These are phyloP conservation scores for Sminthurides bifidus DNA, from an alignment of 1,140 invertebrate species.

Conservation along the genomic window DNA sequence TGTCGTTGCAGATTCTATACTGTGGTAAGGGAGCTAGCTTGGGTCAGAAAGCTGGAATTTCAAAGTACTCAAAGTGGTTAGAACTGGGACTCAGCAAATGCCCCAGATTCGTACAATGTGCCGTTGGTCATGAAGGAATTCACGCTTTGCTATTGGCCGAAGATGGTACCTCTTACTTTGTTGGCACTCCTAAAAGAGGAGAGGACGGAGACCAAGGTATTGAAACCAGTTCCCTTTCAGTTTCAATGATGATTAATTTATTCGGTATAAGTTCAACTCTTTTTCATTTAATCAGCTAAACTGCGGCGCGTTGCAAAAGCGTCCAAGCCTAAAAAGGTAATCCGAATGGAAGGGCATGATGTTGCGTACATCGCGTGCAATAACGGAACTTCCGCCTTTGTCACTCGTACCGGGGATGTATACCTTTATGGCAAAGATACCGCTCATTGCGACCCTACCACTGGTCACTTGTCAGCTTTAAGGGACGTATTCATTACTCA, in stretches of 20 bases:
- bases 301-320: conserved; percentile 75
- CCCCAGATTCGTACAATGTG: conserved; percentile 61
- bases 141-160: conserved; percentile 79
- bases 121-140: conserved; percentile 83
- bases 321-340: conserved; percentile 82
- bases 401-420: conserved; percentile 75
- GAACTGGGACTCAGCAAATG: conserved; percentile 64
- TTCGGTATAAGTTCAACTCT: too few relatives aligned
- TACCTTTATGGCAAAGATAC: conserved; percentile 94
- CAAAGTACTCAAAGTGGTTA: conserved; percentile 52
- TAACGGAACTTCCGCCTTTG: conserved; percentile 83
- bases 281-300: conserved; percentile 51
- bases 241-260: too few relatives aligned
- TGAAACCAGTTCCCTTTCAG: neutral
- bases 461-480: conserved; percentile 56
- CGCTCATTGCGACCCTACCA: conserved; percentile 64
- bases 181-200: conserved; percentile 75
- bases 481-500: conserved; percentile 67
- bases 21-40: conserved; percentile 61
- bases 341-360: conserved; percentile 72
- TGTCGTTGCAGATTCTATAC: conserved; percentile 50
- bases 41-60: conserved; percentile 54
- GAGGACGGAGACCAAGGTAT: conserved; percentile 75
- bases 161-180: conserved; percentile 77
- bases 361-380: conserved; percentile 78